A percentile compares a stretch with the other conserved stretches of the same genome.
phyloP scores from a whole-genome alignment of 2,113 vertebrate genomes.

The Trichomycterus rosablanca region DNA sequence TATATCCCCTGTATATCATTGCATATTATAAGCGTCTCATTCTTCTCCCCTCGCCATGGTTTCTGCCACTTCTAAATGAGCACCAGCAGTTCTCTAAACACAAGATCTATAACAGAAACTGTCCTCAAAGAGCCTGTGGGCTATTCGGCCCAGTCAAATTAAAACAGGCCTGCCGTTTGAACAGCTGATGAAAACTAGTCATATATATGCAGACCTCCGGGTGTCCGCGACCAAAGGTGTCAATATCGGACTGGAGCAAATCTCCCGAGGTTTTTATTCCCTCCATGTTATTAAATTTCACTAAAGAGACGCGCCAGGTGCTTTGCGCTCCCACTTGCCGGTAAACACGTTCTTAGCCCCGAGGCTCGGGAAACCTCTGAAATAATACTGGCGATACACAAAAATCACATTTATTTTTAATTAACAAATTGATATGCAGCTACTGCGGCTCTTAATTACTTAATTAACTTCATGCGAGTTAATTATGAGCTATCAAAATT shows the following conservation, averaged over 20 bases:
- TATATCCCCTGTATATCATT: too few species aligned
- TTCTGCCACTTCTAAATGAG: too few species aligned
- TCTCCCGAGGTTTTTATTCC: neutral
- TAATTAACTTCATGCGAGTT: conserved; percentile 99
- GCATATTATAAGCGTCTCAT: too few species aligned
- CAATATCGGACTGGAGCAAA: conserved; percentile 2
- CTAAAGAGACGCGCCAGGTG: conserved; percentile 29
- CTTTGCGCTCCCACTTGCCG: neutral
- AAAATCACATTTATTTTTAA: conserved; percentile 92
- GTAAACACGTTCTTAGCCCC: neutral
- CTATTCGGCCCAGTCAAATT: conserved; percentile 22
- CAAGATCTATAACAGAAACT: too few species aligned
- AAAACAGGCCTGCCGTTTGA: conserved; percentile 21
- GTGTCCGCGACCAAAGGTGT: conserved; percentile 12
- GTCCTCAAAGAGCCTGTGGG: neutral
- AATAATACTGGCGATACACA: too few species aligned
- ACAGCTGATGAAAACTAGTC: conserved; percentile 21
- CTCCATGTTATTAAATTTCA: conserved; percentile 27
- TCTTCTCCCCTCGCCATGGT: too few species aligned
- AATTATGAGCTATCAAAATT: conserved; percentile 99
- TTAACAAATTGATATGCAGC: conserved; percentile 98
- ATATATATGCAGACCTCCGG: conserved; percentile 21
- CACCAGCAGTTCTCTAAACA: too few species aligned
- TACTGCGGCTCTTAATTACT: conserved; percentile 99
- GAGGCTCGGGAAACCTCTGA: neutral